Conservation (phyloP, 2,113 vertebrate species). For the Danionella cerebrum region DNA sequence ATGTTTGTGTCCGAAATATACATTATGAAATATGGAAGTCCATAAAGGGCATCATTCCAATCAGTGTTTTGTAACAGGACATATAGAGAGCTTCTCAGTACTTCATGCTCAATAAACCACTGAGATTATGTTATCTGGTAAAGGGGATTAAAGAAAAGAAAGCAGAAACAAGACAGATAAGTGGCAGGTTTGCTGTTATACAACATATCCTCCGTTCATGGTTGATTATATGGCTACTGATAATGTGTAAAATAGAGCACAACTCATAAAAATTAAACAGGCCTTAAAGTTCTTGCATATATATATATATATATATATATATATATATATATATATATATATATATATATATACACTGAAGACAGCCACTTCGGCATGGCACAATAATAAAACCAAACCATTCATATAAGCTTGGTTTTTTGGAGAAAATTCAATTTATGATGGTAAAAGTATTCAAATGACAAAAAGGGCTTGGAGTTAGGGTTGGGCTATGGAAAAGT, state of each 20-base stretch:
- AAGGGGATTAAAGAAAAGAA: slow-evolving; percentile 34
- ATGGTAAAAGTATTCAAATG: too few species aligned
- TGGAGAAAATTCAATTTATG: too few species aligned
- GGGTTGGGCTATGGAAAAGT: too few species aligned
- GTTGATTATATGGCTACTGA: background rate
- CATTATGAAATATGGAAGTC: background rate
- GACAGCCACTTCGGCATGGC: too few species aligned
- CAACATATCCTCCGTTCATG: slow-evolving; percentile 7
- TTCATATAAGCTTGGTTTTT: too few species aligned
- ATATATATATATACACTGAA: too few species aligned
- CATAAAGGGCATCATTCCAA: background rate
- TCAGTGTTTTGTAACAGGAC: background rate
- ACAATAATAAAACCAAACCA: too few species aligned
- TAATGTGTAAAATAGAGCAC: background rate
- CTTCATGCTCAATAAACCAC: slow-evolving; percentile 30
- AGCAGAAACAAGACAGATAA: background rate
- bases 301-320: too few species aligned
- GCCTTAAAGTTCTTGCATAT: too few species aligned
- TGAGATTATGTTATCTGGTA: slow-evolving; percentile 31
- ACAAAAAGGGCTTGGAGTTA: too few species aligned
- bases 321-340: too few species aligned
- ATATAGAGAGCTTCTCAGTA: slow-evolving; percentile 2
- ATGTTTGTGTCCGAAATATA: background rate
- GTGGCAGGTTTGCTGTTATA: background rate
- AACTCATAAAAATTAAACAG: too few species aligned